Conservation (phyloP, 2,113 vertebrate species). For the Podocnemis expansa region DNA sequence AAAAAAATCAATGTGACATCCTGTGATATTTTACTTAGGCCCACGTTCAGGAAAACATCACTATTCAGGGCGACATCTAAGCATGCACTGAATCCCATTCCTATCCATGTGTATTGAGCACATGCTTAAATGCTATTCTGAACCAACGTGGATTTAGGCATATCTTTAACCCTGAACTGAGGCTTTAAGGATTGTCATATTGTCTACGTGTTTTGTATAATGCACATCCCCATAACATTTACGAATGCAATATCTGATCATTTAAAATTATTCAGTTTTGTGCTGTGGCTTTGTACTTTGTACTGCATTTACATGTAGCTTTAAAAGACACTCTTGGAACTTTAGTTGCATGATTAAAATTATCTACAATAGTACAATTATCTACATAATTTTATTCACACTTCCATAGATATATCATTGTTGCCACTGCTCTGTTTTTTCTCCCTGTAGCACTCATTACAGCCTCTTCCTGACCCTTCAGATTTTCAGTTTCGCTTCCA, state of each 20-base stretch:
- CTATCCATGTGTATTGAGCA: background rate
- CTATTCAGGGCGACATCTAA: background rate
- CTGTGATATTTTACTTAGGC: background rate
- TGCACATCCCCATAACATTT: background rate
- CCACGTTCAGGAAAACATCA: background rate
- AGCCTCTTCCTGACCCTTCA: background rate
- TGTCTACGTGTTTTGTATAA: background rate
- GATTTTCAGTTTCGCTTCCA: background rate
- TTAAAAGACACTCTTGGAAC: background rate
- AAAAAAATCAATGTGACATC: rapidly evolving
- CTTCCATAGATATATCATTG: background rate
- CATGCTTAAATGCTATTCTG: background rate
- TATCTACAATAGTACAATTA: no score
- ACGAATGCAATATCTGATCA: background rate
- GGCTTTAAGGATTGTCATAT: no score
- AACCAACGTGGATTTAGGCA: no score
- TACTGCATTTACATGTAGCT: background rate
- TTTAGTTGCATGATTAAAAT: background rate
- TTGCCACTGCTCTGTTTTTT: background rate
- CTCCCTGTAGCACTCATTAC: background rate
- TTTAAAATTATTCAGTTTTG: background rate
- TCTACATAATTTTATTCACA: background rate
- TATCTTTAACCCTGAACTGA: background rate
- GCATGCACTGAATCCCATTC: background rate
- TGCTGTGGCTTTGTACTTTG: background rate